Conservation (phyloP, 1,140 invertebrate species). For the Platorchestia sp. region DNA sequence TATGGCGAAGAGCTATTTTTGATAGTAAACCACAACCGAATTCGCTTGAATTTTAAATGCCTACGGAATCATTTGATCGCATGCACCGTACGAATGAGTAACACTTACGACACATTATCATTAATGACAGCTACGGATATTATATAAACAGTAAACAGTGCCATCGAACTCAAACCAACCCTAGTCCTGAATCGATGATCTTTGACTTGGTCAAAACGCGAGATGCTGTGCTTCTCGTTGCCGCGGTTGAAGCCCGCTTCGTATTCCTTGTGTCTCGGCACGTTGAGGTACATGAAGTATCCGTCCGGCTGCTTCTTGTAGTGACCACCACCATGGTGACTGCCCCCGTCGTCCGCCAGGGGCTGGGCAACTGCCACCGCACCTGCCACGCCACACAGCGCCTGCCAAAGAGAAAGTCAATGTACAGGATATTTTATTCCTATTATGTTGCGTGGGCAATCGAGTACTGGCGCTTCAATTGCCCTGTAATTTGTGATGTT, state of each 20-base stretch:
- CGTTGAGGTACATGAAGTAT: conserved; percentile 71
- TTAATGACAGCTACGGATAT: neutral
- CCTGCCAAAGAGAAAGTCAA: too few species aligned
- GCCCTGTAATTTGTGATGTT: too few species aligned
- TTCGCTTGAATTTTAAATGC: too few species aligned
- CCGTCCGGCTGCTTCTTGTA: conserved; percentile 66
- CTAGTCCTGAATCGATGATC: conserved; percentile 70
- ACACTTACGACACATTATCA: too few species aligned
- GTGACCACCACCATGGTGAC: neutral
- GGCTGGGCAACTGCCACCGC: neutral
- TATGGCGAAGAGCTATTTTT: too few species aligned
- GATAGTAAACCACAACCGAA: too few species aligned
- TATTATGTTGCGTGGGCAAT: too few species aligned
- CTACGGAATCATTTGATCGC: too few species aligned
- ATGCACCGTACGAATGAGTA: too few species aligned
- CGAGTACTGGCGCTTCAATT: too few species aligned
- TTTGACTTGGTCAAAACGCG: conserved; percentile 70
- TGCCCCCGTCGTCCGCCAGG: neutral
- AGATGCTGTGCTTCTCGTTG: conserved; percentile 71
- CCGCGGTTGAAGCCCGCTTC: conserved; percentile 71
- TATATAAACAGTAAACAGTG: neutral
- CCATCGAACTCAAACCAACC: conserved; percentile 61
- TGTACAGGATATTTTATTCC: too few species aligned
- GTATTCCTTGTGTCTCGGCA: conserved; percentile 70
- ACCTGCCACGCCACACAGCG: neutral